Base-by-base conservation (phyloP, 64 coral and sea anemone genomes). In the Montipora cactus region DNA sequence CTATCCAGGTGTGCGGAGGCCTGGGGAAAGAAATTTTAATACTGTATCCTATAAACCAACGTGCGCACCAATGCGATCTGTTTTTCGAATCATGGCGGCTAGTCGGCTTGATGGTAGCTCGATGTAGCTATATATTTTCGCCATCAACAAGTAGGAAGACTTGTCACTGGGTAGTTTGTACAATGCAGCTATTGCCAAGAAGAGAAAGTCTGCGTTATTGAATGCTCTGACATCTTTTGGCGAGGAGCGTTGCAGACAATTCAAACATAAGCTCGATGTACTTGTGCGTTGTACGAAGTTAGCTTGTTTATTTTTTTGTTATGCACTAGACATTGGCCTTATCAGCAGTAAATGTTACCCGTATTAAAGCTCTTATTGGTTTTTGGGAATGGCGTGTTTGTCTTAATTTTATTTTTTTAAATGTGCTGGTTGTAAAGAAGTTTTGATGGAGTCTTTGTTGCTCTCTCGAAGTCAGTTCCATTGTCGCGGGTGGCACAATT, bases 301-400 rank as follows among this genome's bases (percentile, higher is more conserved):
- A 47, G 75, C 37, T 77, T 77, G 37, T 47, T 77, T 47, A 11
- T 77, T 49, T 75, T 28, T 77, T 77, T 12, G 37, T 77, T 77
- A 77, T 77, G 75, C 45, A 77, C 75, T 77, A 46, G 44, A 77
- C 28, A 77, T 77, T 77, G 37, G 75, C 75, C 45, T 77, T 77
- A 77, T 77, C 75, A 77, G 45, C 75, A 77, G 75, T 74, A 74
- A 74, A 25, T 74, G 71, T 74, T 74, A 44, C 71, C 20, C 19
- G 14, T 74, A 74, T 74, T 74, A 74, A 74, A 74, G 18, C 71
- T 44, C 3, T 74, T 28, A 74, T 74, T 74, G 71, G 71, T 74
- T 74, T 74, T 74, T 74, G 14, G 3, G 71, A 74, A 25, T 74
- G 71, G 71, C 8, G 71, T 74, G 71, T 57, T 57, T 57, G 6